Evolutionary conservation across 2,113 vertebrate genomes (phyloP), one percentile per base, ranked within the genome.

Genomic region (Marcusenius ussheri): DNA sequence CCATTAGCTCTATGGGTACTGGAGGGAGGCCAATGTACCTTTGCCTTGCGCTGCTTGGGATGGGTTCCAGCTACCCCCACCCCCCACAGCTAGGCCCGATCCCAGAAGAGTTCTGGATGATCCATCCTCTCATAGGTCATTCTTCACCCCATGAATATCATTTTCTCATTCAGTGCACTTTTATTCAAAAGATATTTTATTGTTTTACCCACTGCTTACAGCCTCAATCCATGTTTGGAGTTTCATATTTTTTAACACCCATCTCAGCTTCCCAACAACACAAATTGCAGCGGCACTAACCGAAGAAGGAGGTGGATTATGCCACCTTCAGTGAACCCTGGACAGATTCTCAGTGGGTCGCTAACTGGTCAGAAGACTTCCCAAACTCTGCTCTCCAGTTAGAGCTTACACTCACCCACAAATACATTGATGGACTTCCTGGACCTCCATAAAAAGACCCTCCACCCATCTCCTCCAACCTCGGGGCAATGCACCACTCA

Each of bases 401-500:
- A 89, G 84, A 89, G 3, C 31, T 90, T 88, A 77, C 47, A 90
- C 86, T 92, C 90, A 66, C 19, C 47, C 21, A 83, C 9, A 10
- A 87, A 24, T 2, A 8, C 15, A 21, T 35, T 19, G 46, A 50
- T 35, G 24, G 24, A 51, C 13, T 17, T 58, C 19, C 17, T 39
- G 31, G 31, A 77, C 31, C 35, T 74, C 66, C 66, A 74, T 35
- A 74, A 74, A 58, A 74, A 31, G 27, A 13, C 31, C 27, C 62
- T 70, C 62, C 62, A 11, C n/a, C 66, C 24, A 31, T 66, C 62
- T 74, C n/a, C 66, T 5, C 27, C 27, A 70, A n/a, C 10, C 27
- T 27, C 1, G 8, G n/a, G 3, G n/a, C 27, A 70, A 70, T 24
- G 62, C 10, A 1, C 62, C 62, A n/a, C n/a, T 31, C 8, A 53